phyloP scores from a whole-genome alignment of 2,113 vertebrate genomes.

The Pterophyllum scalare region DNA sequence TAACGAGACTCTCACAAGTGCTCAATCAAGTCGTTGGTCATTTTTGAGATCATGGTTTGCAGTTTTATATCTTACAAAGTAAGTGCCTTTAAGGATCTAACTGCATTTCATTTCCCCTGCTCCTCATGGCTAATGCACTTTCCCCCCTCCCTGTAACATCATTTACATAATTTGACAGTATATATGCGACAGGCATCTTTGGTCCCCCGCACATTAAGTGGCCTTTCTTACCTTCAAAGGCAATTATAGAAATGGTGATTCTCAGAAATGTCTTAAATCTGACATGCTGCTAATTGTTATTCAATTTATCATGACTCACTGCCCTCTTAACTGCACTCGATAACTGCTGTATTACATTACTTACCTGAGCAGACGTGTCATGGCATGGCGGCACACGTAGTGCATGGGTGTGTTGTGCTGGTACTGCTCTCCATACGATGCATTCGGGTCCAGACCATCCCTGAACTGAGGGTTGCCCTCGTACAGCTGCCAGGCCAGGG shows the following conservation, averaged over 20 bases:
- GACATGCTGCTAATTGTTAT: slow-evolving; percentile 29
- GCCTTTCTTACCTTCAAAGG: slow-evolving; percentile 4
- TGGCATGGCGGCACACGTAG: slow-evolving; percentile 95
- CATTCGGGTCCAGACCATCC: slow-evolving; percentile 97
- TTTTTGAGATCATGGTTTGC: background rate
- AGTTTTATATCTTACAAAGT: background rate
- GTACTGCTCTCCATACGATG: slow-evolving; percentile 97
- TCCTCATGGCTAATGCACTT: slow-evolving; percentile 3
- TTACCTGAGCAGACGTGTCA: slow-evolving; percentile 96
- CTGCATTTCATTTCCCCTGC: background rate
- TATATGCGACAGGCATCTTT: background rate
- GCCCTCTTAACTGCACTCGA: background rate
- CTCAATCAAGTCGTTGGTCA: background rate
- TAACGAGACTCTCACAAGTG: background rate
- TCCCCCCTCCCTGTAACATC: background rate
- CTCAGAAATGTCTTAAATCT: slow-evolving; percentile 21
- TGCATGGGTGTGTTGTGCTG: slow-evolving; percentile 98
- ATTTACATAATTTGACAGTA: slow-evolving; percentile 8
- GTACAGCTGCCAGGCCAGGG: slow-evolving; percentile 96
- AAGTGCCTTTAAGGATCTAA: background rate
- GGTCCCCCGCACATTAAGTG: background rate
- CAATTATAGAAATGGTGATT: slow-evolving; percentile 4
- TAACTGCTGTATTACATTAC: slow-evolving; percentile 19
- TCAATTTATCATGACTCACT: slow-evolving; percentile 35
- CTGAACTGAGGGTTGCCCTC: slow-evolving; percentile 97